These are phyloP conservation scores for Acanthosepion esculentum DNA, from an alignment of 2,888 invertebrate species.

Conservation along the genomic window DNA sequence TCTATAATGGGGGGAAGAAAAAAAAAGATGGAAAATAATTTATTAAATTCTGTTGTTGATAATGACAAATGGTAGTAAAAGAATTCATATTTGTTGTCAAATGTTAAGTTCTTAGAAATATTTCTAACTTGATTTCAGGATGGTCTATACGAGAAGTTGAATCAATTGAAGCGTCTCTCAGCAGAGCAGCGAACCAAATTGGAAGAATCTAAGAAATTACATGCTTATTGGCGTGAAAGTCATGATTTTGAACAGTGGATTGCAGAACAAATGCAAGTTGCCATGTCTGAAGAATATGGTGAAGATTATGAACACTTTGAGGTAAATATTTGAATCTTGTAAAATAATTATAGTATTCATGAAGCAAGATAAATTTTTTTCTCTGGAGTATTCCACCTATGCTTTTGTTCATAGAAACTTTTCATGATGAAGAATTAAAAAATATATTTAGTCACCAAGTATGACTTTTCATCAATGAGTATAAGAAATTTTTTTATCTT, in stretches of 20 bases:
- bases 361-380: background rate
- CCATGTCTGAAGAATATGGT: conserved; percentile 97
- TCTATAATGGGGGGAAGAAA: too few species aligned
- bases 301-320: conserved; percentile 93
- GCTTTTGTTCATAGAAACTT: too few species aligned
- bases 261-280: conserved; percentile 89
- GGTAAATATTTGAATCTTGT: conserved; percentile 53
- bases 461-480: too few species aligned
- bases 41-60: too few species aligned
- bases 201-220: conserved; percentile 92
- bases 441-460: too few species aligned
- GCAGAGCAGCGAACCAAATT: conserved; percentile 86
- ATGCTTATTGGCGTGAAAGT: conserved; percentile 75
- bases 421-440: too few species aligned
- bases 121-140: conserved; percentile 58
- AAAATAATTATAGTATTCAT: background rate
- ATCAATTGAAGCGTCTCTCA: conserved; percentile 86
- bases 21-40: too few species aligned
- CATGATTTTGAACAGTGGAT: conserved; percentile 97
- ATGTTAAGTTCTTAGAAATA: background rate
- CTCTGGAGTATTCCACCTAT: too few species aligned
- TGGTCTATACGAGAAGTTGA: conserved; percentile 78
- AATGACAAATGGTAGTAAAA: too few species aligned
- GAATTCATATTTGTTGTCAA: background rate
- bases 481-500: too few species aligned